Base-by-base conservation (phyloP, 2,888 invertebrate genomes). In the Drosophila birchii region DNA sequence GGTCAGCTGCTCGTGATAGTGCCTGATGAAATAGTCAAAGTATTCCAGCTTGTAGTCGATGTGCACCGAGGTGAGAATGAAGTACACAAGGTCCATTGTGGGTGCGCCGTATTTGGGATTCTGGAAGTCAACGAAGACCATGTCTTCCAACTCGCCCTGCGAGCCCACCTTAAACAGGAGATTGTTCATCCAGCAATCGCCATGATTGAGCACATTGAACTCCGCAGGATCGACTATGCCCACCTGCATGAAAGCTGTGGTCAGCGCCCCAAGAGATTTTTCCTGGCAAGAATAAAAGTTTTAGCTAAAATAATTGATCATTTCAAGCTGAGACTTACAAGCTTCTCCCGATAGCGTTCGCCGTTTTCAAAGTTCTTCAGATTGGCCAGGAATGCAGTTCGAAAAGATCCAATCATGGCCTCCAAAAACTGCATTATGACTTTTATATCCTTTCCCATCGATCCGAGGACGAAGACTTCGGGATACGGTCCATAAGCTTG, bases 21-120 rank as follows among this genome's bases (percentile, higher is more conserved):
- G 88, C 44, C 89, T 85, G n/a, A 92, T 47, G n/a, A 92, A 88
- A 26, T 81, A 87, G 36, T 92, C 92, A 58, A 91, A 92, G 6
- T 90, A 49, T 0, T 76, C 72, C 1, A 91, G 45, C 56, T 92
- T 92, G 11, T 89, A 62, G 8, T 89, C 89, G 36, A 88, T 78
- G 34, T 81, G 76, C 5, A 89, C 80, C 0, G 92, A 92, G 3
- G 92, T 86, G 16, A 92, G 67, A 3, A 92, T 76, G 2, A 92
- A 89, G 57, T 91, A 91, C 5, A 85, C 60, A 6, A 92, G 41
- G 70, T 92, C 92, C 14, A 74, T 29, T 0, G 81, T 75, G 5
- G 92, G 91, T 34, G 89, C 76, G 7, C 81, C 81, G 43, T 78
- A 92, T 68, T 79, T 82, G 4, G 81, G 84, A 57, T 89, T 79